Evolutionary conservation across 30 jellyfish, hydroid and myxozoan genomes (phyloP), one percentile per base, ranked within the genome.

Genomic region (Pelagia noctiluca): DNA sequence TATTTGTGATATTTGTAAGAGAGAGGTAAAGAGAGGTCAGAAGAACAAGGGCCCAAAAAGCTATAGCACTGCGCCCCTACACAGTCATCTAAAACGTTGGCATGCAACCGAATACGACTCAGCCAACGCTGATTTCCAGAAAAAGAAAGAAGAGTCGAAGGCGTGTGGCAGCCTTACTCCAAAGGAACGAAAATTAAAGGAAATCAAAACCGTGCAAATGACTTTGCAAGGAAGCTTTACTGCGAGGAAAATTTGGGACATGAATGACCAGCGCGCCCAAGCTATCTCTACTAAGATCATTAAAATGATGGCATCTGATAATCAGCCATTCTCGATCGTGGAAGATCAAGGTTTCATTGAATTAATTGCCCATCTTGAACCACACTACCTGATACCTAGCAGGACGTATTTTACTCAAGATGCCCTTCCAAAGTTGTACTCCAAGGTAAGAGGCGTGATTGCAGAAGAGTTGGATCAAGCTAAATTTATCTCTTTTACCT

Each of bases 11-110:
- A 82, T 82, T 36, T 82, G 88, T 36, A 1, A 65, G 47, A 26
- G 80, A 42, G 73, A 50, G 1, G 74, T 73, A 7, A 72, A 84
- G 29, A 63, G 95, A 57, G 95, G 83, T 25, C 81, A n/a, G n/a
- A n/a, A n/a, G n/a, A n/a, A n/a, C n/a, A n/a, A n/a, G n/a, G n/a
- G n/a, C n/a, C n/a, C n/a, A 75, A 84, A 71, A 64, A 57, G 85
- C 61, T 72, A 71, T 76, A 72, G 88, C 69, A 72, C 94, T 5
- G 85, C 91, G 37, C 89, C 95, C 35, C 90, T 84, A 26, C 83
- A 60, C 47, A 72, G 74, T 26, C 95, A 72, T 72, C 62, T 84
- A 49, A 84, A 71, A 35, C 77, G 84, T 24, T 81, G 83, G 66
- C 62, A 81, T 65, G 49, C 47, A 81, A 49, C 84, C 37, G 65